Evolutionary conservation across 2,113 vertebrate species (phyloP), one percentile per base, ranked within the genome.

Genomic region (Alligator sinensis): DNA sequence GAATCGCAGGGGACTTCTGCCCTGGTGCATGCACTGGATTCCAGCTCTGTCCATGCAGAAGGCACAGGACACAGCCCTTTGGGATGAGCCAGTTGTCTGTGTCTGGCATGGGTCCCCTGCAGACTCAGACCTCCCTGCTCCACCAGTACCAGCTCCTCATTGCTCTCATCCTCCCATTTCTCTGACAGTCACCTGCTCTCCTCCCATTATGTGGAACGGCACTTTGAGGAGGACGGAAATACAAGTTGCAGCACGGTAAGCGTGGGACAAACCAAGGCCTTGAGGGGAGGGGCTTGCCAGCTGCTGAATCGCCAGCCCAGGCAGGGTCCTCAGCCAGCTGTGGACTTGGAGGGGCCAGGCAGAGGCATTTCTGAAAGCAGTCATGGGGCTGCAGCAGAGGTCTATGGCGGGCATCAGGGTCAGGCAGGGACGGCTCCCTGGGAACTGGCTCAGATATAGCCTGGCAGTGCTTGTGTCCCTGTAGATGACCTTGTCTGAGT

Each of bases 181-280:
- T 95, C 59, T 79, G 85, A 54, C 97, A 99, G 99, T 94, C 98
- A 99, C 95, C 98, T 99, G 80, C 98, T 99, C n/a, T 98, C 99
- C 57, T 99, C 98, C 0, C 97, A 98, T 34, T 99, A 99, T 10
- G 97, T 98, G 94, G 99, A 99, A 76, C 98, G 98, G 11, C 98
- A 99, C 95, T 97, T 99, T 93, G 97, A 97, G 87, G 79, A 87
- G 12, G 98, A 98, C 22, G 98, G 97, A 88, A 98, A 97, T 59
- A 87, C 98, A 28, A 97, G 97, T 77, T 98, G 98, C 94, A 98
- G 97, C 91, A 94, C 94, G 86, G 99, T 99, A 98, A 99, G 98
- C 88, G 34, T 30, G 82, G 8, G 34, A 47, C 47, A 47, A 47
- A 47, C 7, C 8, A 9, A 47, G 47, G 47, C 47, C 47, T 2